These are phyloP conservation scores for Agrochola lychnidis DNA, from an alignment of 2,888 invertebrate species.

Conservation along the genomic window DNA sequence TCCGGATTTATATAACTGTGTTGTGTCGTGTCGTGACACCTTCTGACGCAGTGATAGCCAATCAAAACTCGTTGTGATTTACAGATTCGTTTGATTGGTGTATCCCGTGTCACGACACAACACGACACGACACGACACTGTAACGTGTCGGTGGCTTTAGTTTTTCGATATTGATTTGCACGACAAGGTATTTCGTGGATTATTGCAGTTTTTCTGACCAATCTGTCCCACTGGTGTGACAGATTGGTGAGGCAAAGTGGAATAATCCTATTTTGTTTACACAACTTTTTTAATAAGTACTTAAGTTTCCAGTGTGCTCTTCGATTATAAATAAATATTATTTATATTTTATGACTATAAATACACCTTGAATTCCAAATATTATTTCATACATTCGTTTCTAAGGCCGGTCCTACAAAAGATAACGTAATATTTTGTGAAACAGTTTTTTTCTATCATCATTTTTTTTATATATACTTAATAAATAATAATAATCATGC, in stretches of 20 bases:
- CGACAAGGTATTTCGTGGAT: not conserved
- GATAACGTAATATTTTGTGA: slow-evolving; percentile 1
- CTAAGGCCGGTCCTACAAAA: slow-evolving; percentile 1
- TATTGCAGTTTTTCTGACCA: too few species aligned
- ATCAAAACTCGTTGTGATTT: too few species aligned
- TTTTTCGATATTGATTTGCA: not conserved
- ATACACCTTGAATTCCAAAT: slow-evolving; percentile 7
- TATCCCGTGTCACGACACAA: too few species aligned
- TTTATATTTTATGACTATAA: not conserved
- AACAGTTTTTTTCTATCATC: slow-evolving; percentile 1
- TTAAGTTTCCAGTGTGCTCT: slow-evolving; percentile 24
- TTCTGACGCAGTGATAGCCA: too few species aligned
- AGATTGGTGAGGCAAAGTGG: not conserved
- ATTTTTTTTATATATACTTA: not conserved
- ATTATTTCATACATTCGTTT: slow-evolving; percentile 20
- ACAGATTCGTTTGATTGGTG: too few species aligned
- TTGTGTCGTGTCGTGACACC: too few species aligned
- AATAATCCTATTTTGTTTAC: not conserved
- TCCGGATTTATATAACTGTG: too few species aligned
- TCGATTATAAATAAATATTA: not conserved
- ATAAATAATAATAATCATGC: slow-evolving; percentile 47
- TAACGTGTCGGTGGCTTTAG: too few species aligned
- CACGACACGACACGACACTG: too few species aligned
- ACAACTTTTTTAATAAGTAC: not conserved
- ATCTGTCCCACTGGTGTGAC: not conserved